Evolutionary conservation across 2,797 vertebrate genomes (phyloP).

Genomic region (Acestrorhynchus altus): DNA sequence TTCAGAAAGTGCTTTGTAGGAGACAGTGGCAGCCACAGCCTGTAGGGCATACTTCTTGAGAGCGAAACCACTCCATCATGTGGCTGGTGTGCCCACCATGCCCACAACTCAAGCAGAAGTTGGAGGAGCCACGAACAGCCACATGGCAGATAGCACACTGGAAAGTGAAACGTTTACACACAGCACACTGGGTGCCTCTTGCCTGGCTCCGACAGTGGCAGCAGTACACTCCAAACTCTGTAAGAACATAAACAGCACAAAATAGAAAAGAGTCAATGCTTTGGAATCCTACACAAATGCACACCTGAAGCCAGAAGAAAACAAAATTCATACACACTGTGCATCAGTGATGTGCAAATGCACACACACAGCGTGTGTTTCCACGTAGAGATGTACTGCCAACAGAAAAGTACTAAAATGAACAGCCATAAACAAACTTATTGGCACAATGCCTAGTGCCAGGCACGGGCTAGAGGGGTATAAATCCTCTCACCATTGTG

Average conservation of each 20-base stretch:
- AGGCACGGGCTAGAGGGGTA: too few species aligned
- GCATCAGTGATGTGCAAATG: too few species aligned
- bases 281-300: too few species aligned
- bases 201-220: conserved; percentile 95
- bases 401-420: too few species aligned
- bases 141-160: conserved; percentile 97
- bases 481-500: too few species aligned
- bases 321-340: too few species aligned
- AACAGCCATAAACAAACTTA: too few species aligned
- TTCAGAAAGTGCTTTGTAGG: conserved; percentile 92
- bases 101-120: conserved; percentile 95
- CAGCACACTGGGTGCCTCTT: conserved; percentile 89
- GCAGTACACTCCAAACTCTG: conserved; percentile 96
- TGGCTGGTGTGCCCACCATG: conserved; percentile 96
- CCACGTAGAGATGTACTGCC: too few species aligned
- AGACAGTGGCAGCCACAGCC: conserved; percentile 96
- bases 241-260: not conserved
- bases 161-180: conserved; percentile 95
- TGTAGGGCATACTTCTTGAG: conserved; percentile 93
- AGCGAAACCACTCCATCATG: conserved; percentile 98
- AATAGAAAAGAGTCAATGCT: not conserved
- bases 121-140: conserved; percentile 93
- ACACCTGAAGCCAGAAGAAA: too few species aligned
- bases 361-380: too few species aligned
- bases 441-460: too few species aligned